A percentile compares a stretch with the other conserved stretches of the same genome.
phyloP scores from a whole-genome alignment of 2,113 vertebrate species.

The Pipra filicauda region DNA sequence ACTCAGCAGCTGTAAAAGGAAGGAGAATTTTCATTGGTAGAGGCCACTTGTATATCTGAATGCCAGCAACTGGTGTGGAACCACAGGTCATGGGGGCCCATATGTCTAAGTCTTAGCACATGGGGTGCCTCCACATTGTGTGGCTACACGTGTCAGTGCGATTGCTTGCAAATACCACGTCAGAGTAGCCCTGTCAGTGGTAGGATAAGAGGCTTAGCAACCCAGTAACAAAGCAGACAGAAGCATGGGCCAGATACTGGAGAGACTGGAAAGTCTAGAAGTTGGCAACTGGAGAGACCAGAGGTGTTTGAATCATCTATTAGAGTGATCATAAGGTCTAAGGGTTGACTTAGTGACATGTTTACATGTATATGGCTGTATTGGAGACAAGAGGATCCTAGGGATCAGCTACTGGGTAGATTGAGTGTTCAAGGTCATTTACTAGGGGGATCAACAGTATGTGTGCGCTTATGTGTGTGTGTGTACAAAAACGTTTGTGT shows the following conservation, averaged over 20 bases:
- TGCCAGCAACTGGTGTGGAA: neutral
- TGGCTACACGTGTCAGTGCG: neutral
- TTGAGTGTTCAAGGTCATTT: neutral
- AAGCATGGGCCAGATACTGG: neutral
- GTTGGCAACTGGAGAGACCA: neutral
- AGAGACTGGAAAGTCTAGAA: neutral
- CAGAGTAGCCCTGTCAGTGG: neutral
- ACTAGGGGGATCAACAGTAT: neutral
- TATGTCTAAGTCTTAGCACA: neutral
- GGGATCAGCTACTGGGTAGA: neutral
- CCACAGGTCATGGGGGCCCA: neutral
- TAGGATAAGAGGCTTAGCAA: neutral
- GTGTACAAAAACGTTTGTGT: neutral
- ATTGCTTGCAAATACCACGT: neutral
- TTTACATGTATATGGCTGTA: neutral
- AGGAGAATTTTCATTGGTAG: neutral
- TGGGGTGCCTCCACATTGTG: neutral
- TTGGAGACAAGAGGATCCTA: neutral
- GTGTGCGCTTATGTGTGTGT: fast-evolving
- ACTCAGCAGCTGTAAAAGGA: neutral
- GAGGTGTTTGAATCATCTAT: neutral
- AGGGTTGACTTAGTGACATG: neutral
- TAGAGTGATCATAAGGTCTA: neutral
- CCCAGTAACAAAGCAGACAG: neutral
- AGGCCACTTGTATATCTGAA: neutral